phyloP scores from a whole-genome alignment of 2,113 vertebrate genomes.

The Pholis gunnellus region DNA sequence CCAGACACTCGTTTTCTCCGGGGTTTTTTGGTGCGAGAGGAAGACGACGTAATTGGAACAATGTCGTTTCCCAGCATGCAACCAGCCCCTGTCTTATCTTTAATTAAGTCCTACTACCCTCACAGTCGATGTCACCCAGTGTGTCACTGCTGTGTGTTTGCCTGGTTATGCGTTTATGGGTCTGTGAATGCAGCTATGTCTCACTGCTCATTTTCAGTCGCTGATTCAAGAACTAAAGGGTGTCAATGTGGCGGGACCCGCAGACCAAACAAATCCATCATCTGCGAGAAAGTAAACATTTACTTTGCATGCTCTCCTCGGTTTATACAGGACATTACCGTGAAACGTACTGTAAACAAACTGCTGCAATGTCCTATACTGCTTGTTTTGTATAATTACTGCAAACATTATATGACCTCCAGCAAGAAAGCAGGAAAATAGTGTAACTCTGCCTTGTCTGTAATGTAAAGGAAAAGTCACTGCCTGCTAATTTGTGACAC shows the following conservation, averaged over 20 bases:
- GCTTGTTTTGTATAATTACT: slow-evolving; percentile 24
- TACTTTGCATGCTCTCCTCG: slow-evolving; percentile 48
- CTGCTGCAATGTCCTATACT: slow-evolving; percentile 19
- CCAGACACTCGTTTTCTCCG: slow-evolving; percentile 42
- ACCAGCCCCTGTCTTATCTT: slow-evolving; percentile 67
- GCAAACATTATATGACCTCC: slow-evolving; percentile 27
- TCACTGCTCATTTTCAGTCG: slow-evolving; percentile 48
- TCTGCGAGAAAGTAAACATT: slow-evolving; percentile 50
- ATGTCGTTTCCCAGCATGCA: slow-evolving; percentile 74
- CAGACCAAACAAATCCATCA: slow-evolving; percentile 53
- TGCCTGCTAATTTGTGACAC: slow-evolving; percentile 47
- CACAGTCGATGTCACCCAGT: slow-evolving; percentile 54
- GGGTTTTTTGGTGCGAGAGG: slow-evolving; percentile 43
- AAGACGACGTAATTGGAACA: slow-evolving; percentile 74
- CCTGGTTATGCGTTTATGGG: slow-evolving; percentile 6
- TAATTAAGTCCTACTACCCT: slow-evolving; percentile 79
- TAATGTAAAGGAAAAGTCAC: slow-evolving; percentile 34
- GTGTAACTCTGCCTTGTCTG: slow-evolving; percentile 6
- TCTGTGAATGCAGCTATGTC: slow-evolving; percentile 29
- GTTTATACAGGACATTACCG: slow-evolving; percentile 38
- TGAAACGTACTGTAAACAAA: slow-evolving; percentile 44
- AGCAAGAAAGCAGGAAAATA: slow-evolving; percentile 20
- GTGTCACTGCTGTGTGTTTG: slow-evolving; percentile 34
- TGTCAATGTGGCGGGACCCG: slow-evolving; percentile 59
- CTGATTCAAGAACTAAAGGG: slow-evolving; percentile 57